Evolutionary conservation across 2,113 vertebrate species (phyloP).

Genomic region (Ascaphus truei): DNA sequence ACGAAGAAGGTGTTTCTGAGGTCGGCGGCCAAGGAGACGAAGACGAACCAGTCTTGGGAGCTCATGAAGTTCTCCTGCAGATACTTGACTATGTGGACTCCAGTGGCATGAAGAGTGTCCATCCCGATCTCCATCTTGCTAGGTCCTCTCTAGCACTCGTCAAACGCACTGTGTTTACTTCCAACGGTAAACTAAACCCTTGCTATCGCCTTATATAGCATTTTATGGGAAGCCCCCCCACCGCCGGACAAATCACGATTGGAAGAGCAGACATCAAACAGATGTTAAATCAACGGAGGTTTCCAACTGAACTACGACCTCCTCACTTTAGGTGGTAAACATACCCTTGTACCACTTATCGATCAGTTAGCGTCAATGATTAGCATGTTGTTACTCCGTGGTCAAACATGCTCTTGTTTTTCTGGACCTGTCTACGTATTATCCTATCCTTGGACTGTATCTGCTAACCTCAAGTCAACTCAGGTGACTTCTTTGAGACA

Average conservation of each 20-base stretch:
- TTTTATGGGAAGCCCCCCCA: neutral
- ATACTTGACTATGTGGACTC: conserved; percentile 74
- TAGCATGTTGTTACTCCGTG: neutral
- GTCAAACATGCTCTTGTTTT: neutral
- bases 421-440: neutral
- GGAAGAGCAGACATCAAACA: neutral
- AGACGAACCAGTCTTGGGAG: conserved; percentile 84
- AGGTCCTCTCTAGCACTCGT: neutral
- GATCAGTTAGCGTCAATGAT: neutral
- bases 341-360: neutral
- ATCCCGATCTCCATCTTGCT: conserved; percentile 66
- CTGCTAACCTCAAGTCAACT: too few relatives aligned
- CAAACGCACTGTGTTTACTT: neutral
- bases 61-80: conserved; percentile 81
- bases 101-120: conserved; percentile 73
- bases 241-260: neutral
- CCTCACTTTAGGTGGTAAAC: neutral
- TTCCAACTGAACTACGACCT: neutral
- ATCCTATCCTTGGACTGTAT: neutral
- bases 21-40: conserved; percentile 83
- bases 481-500: too few relatives aligned
- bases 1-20: conserved; percentile 92
- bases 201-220: neutral
- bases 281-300: neutral
- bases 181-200: neutral